A percentile compares a stretch with the other conserved stretches of the same genome.
Evolutionary conservation across 2,113 vertebrate genomes (phyloP).

Genomic region (Chaetorhynchus papuensis): DNA sequence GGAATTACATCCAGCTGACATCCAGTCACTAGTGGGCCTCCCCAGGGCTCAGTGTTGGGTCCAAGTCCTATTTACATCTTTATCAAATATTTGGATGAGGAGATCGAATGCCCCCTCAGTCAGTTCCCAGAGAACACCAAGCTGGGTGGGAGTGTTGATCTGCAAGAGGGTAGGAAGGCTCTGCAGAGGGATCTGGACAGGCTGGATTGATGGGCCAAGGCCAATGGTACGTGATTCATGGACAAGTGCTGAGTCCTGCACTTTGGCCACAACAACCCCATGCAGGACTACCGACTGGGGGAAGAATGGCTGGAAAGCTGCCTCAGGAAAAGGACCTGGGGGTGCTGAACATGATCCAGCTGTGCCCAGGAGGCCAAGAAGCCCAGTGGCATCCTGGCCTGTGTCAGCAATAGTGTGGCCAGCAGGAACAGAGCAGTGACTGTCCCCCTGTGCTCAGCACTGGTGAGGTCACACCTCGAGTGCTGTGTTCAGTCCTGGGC

Average conservation of each 20-base stretch:
- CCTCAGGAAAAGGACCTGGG: background rate
- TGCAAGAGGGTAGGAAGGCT: background rate
- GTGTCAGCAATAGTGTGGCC: background rate
- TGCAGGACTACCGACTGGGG: background rate
- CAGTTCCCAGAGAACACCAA: background rate
- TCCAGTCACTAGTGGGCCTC: background rate
- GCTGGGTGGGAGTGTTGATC: background rate
- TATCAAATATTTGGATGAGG: background rate
- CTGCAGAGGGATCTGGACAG: background rate
- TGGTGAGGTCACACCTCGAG: background rate
- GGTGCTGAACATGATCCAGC: background rate
- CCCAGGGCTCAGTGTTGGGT: background rate
- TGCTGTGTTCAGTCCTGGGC: background rate
- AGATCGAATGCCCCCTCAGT: background rate
- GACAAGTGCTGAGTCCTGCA: background rate
- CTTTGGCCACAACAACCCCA: background rate
- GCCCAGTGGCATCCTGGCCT: background rate
- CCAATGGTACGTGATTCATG: background rate
- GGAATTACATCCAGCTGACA: background rate
- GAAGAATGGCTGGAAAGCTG: background rate
- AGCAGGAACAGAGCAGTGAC: background rate
- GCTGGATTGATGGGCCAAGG: fast-evolving
- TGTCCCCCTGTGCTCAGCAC: too few species aligned
- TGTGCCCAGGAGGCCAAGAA: background rate
- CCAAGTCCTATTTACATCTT: background rate